Conservation (phyloP, 2,888 invertebrate species). For the Hartigia nigra region DNA sequence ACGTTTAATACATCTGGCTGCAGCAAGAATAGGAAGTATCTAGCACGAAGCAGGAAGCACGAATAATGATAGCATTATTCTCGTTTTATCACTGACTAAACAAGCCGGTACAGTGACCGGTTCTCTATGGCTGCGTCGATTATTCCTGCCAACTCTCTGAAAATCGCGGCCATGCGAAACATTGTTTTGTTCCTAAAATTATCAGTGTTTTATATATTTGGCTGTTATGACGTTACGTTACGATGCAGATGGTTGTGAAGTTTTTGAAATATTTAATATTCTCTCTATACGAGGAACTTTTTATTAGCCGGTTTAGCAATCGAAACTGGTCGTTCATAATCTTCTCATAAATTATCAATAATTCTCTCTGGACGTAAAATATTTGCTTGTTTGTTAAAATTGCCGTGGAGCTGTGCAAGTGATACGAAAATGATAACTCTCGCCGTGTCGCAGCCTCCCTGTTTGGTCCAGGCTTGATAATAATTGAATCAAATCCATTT, state of each 20-base stretch:
- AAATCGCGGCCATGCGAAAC: background rate
- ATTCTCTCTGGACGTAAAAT: background rate
- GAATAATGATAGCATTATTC: slow-evolving; percentile 3
- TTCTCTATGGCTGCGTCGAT: background rate
- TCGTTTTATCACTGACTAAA: slow-evolving; percentile 5
- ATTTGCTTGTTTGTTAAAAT: background rate
- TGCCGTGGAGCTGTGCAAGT: background rate
- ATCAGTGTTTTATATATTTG: background rate
- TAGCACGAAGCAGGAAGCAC: background rate
- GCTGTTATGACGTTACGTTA: background rate
- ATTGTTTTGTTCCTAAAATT: background rate
- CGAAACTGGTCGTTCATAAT: background rate
- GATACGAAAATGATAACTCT: background rate
- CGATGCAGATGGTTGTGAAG: background rate
- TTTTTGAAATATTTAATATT: background rate
- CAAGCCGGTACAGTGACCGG: background rate
- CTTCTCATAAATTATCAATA: background rate
- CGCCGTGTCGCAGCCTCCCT: background rate
- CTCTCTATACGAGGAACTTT: background rate
- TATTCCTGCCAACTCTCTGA: background rate
- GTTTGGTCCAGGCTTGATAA: background rate
- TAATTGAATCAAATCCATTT: slow-evolving; percentile 1
- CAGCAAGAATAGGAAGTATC: background rate
- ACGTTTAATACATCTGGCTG: background rate
- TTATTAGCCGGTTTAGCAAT: background rate